Base-by-base conservation (phyloP, 2,888 invertebrate species). In the Eupithecia insigniata region DNA sequence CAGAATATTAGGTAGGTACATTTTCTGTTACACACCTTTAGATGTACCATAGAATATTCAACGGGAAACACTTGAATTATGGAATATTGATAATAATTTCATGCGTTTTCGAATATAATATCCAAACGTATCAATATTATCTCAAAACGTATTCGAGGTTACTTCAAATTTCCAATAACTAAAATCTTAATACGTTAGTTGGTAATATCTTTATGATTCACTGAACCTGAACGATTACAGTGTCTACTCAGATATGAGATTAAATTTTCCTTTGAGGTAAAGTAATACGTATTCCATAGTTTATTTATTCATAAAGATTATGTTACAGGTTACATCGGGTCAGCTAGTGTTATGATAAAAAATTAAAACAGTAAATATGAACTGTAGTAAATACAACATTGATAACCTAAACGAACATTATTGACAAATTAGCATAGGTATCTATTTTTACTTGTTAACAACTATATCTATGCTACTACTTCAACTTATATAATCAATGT, bases 191-290 rank as follows among this genome's bases (percentile, higher is more conserved):
- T 32, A 62, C 22, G n/a, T 51, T 55, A 26, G 32, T 32, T 34
- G 30, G 34, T 34, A 62, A 62, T 62, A 62, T 62, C 22, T 62
- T 32, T 34, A 8, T n/a, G 61, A 62, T 12, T 62, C 61, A 62
- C n/a, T 62, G 61, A 62, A 28, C 61, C 22, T 18, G 30, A 61
- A 61, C 60, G 30, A 60, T 60, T 60, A 28, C 26, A 55, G 26
- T 55, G 55, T 14, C 55, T 55, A 55, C 10, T 26, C 14, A 26
- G 22, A 51, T 51, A 51, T 22, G 22, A 22, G 22, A 55, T 55
- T 55, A 26, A 55, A 55, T 26, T 55, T 55, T 55, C 55, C 55
- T 26, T 55, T 55, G 55, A 22, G 22, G 22, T 55, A 26, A 55
- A 26, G 12, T 5, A 51, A 10, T 22, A 51, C 26, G 12, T 22